Evolutionary conservation across 2,888 invertebrate genomes (phyloP).

Genomic region (Chrysolina haemoptera): DNA sequence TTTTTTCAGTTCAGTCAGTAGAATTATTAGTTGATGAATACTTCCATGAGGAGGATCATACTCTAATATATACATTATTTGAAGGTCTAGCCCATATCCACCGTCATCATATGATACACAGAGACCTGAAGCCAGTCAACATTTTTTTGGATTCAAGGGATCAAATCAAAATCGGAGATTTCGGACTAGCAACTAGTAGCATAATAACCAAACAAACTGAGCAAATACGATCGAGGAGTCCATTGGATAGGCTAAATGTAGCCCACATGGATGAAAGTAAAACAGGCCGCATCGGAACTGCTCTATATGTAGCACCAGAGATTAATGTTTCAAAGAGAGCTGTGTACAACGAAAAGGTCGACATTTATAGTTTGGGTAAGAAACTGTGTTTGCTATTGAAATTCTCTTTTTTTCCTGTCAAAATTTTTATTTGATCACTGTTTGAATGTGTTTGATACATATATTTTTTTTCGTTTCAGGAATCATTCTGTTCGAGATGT

Average conservation of each 20-base stretch:
- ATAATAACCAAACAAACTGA: slow-evolving; percentile 67
- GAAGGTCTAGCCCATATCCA: slow-evolving; percentile 88
- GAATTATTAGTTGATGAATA: too few relatives aligned
- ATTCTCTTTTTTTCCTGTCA: too few relatives aligned
- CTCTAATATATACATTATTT: too few relatives aligned
- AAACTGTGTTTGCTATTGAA: not conserved
- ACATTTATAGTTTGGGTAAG: slow-evolving; percentile 78
- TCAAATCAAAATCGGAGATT: slow-evolving; percentile 98
- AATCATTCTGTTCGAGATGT: slow-evolving; percentile 97
- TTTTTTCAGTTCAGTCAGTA: too few relatives aligned
- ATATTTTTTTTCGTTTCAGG: slow-evolving; percentile 73
- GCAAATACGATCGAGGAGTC: slow-evolving; percentile 57
- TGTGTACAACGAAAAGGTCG: slow-evolving; percentile 89
- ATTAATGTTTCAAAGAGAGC: slow-evolving; percentile 81
- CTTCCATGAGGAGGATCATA: too few relatives aligned
- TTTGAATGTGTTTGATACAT: too few relatives aligned
- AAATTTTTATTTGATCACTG: too few relatives aligned
- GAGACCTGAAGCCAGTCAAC: slow-evolving; percentile 91
- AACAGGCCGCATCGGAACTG: slow-evolving; percentile 93
- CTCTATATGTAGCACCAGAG: slow-evolving; percentile 96
- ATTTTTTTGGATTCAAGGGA: slow-evolving; percentile 96
- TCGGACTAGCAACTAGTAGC: slow-evolving; percentile 92
- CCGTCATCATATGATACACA: slow-evolving; percentile 90
- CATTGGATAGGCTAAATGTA: slow-evolving; percentile 60
- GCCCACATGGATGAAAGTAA: slow-evolving; percentile 70